Percentiles rank a stretch among this genome's conserved stretches.
Evolutionary conservation across 30 jellyfish, hydroid and myxozoan genomes (phyloP).

Genomic region (Cassiopea xamachana): DNA sequence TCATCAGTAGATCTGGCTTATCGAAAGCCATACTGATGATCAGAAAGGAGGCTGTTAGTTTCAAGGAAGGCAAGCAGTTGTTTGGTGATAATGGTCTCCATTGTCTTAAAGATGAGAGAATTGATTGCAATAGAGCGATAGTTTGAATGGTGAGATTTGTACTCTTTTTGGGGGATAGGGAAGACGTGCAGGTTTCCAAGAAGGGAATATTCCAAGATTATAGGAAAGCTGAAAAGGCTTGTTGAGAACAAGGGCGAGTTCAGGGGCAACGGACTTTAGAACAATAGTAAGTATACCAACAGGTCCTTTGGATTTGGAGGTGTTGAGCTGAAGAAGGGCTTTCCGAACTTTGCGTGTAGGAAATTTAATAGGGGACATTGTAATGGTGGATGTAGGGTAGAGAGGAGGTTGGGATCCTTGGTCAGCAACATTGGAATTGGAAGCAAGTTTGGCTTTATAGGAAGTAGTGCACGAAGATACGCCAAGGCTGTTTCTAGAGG

Average conservation of each 20-base stretch:
- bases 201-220: not conserved
- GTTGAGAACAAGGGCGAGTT: not conserved
- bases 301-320: not conserved
- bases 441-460: not conserved
- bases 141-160: not conserved
- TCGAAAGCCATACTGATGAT: not conserved
- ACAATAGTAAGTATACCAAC: not conserved
- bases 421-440: not conserved
- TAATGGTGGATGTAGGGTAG: not conserved
- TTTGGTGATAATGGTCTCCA: not conserved
- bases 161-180: not conserved
- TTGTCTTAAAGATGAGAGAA: not conserved
- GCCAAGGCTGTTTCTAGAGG: not conserved
- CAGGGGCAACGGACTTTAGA: not conserved
- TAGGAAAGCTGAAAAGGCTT: not conserved
- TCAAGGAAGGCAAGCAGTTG: not conserved
- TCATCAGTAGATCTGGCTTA: not conserved
- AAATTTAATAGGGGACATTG: not conserved
- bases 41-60: not conserved
- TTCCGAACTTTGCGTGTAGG: not conserved
- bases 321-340: not conserved
- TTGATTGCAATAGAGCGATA: not conserved
- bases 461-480: not conserved
- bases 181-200: not conserved
- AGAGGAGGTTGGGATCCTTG: not conserved